Base-by-base conservation (phyloP, 2,113 vertebrate genomes). In the Passer domesticus region DNA sequence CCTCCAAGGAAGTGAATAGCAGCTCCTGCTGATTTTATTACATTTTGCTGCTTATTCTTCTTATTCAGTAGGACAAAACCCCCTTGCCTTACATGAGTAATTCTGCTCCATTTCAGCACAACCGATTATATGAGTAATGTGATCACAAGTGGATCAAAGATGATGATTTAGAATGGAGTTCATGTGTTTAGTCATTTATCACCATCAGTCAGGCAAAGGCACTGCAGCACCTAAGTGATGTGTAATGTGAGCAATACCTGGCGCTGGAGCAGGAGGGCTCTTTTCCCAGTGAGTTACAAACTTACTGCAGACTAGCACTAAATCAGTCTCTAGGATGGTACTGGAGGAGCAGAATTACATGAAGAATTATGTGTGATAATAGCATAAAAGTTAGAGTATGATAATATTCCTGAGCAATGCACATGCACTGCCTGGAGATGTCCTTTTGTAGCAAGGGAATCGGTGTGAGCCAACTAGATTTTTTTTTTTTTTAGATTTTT, bases 101-200 rank as follows among this genome's bases (percentile, higher is more conserved):
- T 96, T 87, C 73, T 80, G 56, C 69, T 41, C 86, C 6, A 2
- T 59, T 93, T 83, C 92, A 79, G 43, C 69, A 75, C 62, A 90
- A 81, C 90, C 1, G 1, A 89, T 95, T 93, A 69, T 15, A 64
- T 90, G 93, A 97, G 79, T 95, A 96, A 95, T 78, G 83, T 56
- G 92, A 93, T 58, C 60, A 60, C 62, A 83, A 81, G 79, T 49
- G 89, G 94, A 88, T 93, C 83, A 94, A 95, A 96, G 85, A 81
- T 27, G 72, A 72, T 28, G 60, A 78, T 78, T 96, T 94, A 73
- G 74, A 89, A 49, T 7, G 49, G 63, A 58, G 60, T 68, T 86
- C 75, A 47, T 68, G 69, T 89, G 90, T 96, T 96, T 87, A 96
- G 93, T 84, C 58, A 87, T 84, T 90, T 69, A 55, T 93, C 83